Evolutionary conservation across 2,888 invertebrate genomes (phyloP), one percentile per base, ranked within the genome.

Genomic region (Amphipyra berbera): DNA sequence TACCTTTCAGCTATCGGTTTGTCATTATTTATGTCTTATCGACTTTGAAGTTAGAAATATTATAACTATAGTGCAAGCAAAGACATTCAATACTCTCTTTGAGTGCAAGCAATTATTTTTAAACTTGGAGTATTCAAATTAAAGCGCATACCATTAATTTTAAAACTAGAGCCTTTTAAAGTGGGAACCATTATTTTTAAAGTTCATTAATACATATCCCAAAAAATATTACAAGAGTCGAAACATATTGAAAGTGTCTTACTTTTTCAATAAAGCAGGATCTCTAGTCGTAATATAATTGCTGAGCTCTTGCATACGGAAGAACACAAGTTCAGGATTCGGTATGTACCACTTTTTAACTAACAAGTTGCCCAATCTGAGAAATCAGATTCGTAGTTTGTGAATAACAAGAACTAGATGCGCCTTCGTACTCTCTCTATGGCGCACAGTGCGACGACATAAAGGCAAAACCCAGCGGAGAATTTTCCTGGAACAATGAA

Each of bases 361-460:
- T 93, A 98, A 93, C 57, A 96, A 81, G 5, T 90, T 81, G 0
- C 95, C 97, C 27, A 97, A 88, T 30, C 90, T 86, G 44, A 95
- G 89, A 69, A 96, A 96, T 0, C 96, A 96, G 49, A 95, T 78
- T 68, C 97, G 94, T 48, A 97, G 72, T 81, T 95, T 96, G 82
- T 97, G 96, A 0, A 96, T 82, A 27, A 94, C 90, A 42, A 90
- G 86, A 48, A 96, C 93, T 7, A 95, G 46, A 41, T 95, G 90
- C 3, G 96, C 96, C 85, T 97, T 98, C 0, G 97, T 96, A 68
- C 89, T 87, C 88, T 98, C 97, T 58, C 97, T 93, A 35, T 94
- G 87, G 0, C 95, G 94, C 0, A 97, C 97, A 1, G 96, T 95
- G 8, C 91, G 91, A 14, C 96, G 95, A 61, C 96, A 96, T 47